Evolutionary conservation across 2,113 vertebrate genomes (phyloP).

Genomic region (Oncorhynchus masou): DNA sequence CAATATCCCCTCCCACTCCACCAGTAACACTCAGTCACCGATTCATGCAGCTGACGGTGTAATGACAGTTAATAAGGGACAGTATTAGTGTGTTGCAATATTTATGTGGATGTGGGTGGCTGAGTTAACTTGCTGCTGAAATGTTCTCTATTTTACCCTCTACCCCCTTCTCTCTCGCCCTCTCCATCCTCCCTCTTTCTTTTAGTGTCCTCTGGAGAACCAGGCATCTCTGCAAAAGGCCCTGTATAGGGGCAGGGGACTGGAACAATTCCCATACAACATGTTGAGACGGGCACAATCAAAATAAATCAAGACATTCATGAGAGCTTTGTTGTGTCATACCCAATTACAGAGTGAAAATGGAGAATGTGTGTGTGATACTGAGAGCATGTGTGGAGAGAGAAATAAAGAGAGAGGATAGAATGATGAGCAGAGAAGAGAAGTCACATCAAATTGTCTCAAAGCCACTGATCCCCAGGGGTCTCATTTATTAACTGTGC

Average conservation of each 20-base stretch:
- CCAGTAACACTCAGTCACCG: constrained; percentile 23
- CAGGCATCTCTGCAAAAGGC: constrained; percentile 3
- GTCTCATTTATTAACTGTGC: too few relatives aligned
- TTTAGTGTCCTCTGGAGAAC: background rate
- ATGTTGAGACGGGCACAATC: background rate
- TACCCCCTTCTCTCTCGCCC: background rate
- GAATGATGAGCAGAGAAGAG: too few relatives aligned
- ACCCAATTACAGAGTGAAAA: background rate
- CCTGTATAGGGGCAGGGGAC: background rate
- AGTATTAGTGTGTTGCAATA: background rate
- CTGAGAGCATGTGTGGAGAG: background rate
- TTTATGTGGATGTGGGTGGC: constrained; percentile 5
- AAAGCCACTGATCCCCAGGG: too few relatives aligned
- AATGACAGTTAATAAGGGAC: constrained; percentile 50
- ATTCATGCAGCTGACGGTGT: constrained; percentile 47
- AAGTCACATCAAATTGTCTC: too few relatives aligned
- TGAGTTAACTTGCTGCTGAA: background rate
- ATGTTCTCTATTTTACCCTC: background rate
- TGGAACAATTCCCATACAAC: background rate
- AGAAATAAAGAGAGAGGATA: background rate
- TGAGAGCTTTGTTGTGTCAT: background rate
- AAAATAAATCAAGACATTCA: background rate
- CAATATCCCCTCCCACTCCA: background rate
- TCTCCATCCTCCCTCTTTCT: background rate
- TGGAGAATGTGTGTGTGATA: background rate